Conservation (phyloP, 1,140 invertebrate species). For the Nephotettix cincticeps region DNA sequence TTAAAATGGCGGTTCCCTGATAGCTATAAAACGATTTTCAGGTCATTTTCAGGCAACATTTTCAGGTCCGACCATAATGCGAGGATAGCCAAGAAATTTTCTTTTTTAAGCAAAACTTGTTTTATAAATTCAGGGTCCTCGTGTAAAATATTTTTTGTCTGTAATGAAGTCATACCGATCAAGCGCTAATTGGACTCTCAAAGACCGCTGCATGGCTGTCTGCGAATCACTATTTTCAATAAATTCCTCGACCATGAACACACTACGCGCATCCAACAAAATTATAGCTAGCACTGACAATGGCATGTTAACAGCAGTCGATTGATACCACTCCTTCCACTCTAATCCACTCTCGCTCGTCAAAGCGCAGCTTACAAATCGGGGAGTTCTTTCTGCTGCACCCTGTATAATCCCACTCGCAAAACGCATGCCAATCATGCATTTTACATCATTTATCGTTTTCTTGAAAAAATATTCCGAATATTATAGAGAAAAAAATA, state of each 20-base stretch:
- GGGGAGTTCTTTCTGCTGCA: no score
- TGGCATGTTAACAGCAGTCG: neutral
- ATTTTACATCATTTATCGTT: no score
- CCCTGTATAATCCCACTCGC: no score
- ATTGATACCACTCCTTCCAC: neutral
- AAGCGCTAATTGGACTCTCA: constrained; percentile 24
- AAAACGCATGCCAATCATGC: no score
- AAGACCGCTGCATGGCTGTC: constrained; percentile 30
- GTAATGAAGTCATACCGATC: constrained; percentile 30
- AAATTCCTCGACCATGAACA: constrained; percentile 35
- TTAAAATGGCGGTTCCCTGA: no score
- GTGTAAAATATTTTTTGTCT: constrained; percentile 25
- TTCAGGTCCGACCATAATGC: constrained; percentile 26
- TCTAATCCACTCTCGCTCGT: neutral
- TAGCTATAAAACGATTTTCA: no score
- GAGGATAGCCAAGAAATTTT: constrained; percentile 26
- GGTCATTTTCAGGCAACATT: no score
- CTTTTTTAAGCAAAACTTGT: constrained; percentile 32
- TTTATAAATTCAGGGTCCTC: constrained; percentile 32
- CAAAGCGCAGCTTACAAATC: neutral
- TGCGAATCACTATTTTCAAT: constrained; percentile 31
- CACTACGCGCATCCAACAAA: constrained; percentile 33
- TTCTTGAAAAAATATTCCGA: no score
- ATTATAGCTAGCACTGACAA: constrained; percentile 33
- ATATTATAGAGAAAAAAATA: no score